Percentiles rank a stretch among this genome's conserved stretches.
Conservation (phyloP, 1,140 invertebrate species). For the Brachionus rubens region DNA sequence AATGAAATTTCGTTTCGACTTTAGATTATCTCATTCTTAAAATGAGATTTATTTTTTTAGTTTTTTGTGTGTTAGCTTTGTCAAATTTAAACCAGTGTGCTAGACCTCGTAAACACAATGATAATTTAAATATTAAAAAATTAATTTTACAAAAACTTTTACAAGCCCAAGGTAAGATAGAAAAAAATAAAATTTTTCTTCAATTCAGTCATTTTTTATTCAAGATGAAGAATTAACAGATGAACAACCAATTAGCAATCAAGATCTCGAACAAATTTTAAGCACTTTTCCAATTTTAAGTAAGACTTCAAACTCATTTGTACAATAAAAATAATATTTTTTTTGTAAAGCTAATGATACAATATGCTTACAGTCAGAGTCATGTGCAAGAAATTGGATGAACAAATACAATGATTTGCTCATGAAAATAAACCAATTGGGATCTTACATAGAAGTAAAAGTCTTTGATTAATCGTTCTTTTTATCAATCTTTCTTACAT, state of each 20-base stretch:
- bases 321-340: not conserved
- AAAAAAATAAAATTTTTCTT: too few species aligned
- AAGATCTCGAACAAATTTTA: not conserved
- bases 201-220: too few species aligned
- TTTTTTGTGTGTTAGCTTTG: not conserved
- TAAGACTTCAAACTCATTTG: not conserved
- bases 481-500: too few species aligned
- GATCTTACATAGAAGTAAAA: slow-evolving; percentile 9
- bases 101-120: not conserved
- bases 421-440: not conserved
- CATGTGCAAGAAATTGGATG: slow-evolving; percentile 38
- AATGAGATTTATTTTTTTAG: not conserved
- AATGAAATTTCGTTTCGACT: too few species aligned
- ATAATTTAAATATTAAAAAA: not conserved
- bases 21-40: too few species aligned
- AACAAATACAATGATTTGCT: slow-evolving; percentile 31
- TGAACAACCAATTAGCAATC: not conserved
- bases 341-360: slow-evolving; percentile 11
- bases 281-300: slow-evolving; percentile 1
- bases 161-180: too few species aligned
- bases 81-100: not conserved
- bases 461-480: not conserved
- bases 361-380: slow-evolving; percentile 4
- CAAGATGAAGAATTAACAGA: not conserved
- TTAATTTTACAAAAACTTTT: too few species aligned